These are phyloP conservation scores for Eriosoma lanigerum DNA, from an alignment of 1,140 invertebrate genomes.

Conservation along the genomic window DNA sequence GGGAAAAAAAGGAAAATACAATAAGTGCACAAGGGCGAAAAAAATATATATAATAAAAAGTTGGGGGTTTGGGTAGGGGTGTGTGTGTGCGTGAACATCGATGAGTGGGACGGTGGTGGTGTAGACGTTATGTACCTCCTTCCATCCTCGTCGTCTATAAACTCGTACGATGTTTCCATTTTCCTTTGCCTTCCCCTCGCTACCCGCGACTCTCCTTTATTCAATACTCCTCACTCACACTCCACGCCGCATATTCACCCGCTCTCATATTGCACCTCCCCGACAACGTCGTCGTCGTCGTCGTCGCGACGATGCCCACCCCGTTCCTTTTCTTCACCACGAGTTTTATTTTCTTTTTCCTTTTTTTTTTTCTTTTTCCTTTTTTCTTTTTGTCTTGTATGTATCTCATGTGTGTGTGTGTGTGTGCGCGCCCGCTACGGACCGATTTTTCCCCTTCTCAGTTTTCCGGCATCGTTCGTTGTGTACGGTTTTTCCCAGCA, in stretches of 20 bases:
- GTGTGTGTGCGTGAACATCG: neutral
- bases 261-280: constrained; percentile 31
- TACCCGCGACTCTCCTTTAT: constrained; percentile 33
- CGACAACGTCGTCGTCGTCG: neutral
- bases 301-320: constrained; percentile 43
- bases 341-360: constrained; percentile 3
- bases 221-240: neutral
- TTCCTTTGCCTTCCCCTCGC: constrained; percentile 44
- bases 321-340: constrained; percentile 43
- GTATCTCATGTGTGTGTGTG: constrained; percentile 51
- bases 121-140: constrained; percentile 42
- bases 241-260: neutral
- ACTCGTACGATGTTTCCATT: constrained; percentile 49
- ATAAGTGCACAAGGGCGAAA: constrained; percentile 50
- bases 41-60: constrained; percentile 50
- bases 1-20: constrained; percentile 47
- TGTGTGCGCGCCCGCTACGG: constrained; percentile 37
- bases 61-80: neutral
- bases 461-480: constrained; percentile 52
- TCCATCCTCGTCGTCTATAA: neutral
- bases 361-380: constrained; percentile 16
- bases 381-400: constrained; percentile 51
- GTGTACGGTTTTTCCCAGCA: constrained; percentile 48
- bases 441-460: constrained; percentile 49
- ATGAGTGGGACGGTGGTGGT: neutral